A percentile compares a stretch with the other conserved stretches of the same genome.
These are phyloP conservation scores for Festucalex cinctus DNA, from an alignment of 2,113 vertebrate species.

Conservation along the genomic window DNA sequence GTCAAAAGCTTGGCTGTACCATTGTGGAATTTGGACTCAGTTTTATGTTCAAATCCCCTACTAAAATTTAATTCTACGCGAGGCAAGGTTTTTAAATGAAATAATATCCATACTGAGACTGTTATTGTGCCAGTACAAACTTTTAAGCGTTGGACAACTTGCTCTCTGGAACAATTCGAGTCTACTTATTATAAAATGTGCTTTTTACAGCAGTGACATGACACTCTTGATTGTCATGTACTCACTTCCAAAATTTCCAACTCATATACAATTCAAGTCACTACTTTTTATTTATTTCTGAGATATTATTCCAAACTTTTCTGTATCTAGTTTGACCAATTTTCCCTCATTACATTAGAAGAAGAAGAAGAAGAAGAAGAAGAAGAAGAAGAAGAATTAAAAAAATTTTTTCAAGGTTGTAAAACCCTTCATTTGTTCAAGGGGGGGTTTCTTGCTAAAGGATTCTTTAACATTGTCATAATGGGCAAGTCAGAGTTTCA, in stretches of 20 bases:
- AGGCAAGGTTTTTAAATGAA: conserved; percentile 21
- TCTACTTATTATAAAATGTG: conserved; percentile 9
- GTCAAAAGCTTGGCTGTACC: conserved; percentile 6
- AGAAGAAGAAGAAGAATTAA: too few species aligned
- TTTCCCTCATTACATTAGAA: too few species aligned
- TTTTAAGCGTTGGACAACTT: conserved; percentile 11
- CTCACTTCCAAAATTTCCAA: not conserved
- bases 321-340: too few species aligned
- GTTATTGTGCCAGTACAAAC: conserved; percentile 23
- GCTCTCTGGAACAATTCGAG: conserved; percentile 1
- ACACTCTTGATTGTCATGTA: conserved; percentile 5
- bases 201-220: conserved; percentile 10
- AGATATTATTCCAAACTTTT: not conserved
- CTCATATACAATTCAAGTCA: not conserved
- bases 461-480: not conserved
- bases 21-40: not conserved
- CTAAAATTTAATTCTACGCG: conserved; percentile 11
- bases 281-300: not conserved
- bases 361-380: too few species aligned
- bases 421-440: too few species aligned
- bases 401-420: too few species aligned
- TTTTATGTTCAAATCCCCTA: conserved; percentile 11
- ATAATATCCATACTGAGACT: conserved; percentile 26
- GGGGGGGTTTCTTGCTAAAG: not conserved
- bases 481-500: too few species aligned